Base-by-base conservation (phyloP, 2,113 vertebrate species). In the Albula glossodonta region DNA sequence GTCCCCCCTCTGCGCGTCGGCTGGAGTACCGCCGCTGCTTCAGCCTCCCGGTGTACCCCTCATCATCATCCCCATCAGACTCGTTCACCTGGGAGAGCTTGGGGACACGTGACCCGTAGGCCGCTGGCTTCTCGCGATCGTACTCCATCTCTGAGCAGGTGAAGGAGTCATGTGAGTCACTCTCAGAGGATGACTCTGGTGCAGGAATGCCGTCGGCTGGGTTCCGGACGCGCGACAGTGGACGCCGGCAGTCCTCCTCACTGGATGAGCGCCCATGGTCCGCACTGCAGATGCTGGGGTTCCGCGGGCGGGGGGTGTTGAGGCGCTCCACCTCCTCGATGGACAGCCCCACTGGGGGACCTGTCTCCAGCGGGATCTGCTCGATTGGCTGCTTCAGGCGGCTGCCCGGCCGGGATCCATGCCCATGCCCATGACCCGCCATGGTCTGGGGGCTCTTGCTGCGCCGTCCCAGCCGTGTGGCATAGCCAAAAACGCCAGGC, bases 121-220 rank as follows among this genome's bases (percentile, higher is more conserved):
- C 94, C 57, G 95, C 94, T 0, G 98, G 70, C 88, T 98, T 98
- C 1, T 99, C 98, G 83, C 98, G 92, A 89, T 99, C 98, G 0
- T 99, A 99, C 88, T 99, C 98, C 98, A 99, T 99, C 91, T 99
- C 98, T 0, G 98, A 99, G 95, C 98, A 99, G 51, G 98, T 99
- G 94, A 99, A 99, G 78, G 98, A 99, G 93, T 99, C 98, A 0
- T 99, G 98, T 0, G 98, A 99, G 95, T 99, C 98, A 1, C 98
- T 99, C 88, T 99, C 98, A 0, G 98, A 99, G 8, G 98, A 99
- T 0, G 98, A 98, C 85, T 99, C 98, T 0, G 97, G 97, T 0
- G 98, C 98, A 0, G 98, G 98, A 85, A 99, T 97, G 83, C 98
- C 98, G 0, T 99, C 98, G 0, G 98, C 98, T 0, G 98, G 98